These are phyloP conservation scores for Saccostrea echinata DNA, from an alignment of 1,140 invertebrate species.

Conservation along the genomic window DNA sequence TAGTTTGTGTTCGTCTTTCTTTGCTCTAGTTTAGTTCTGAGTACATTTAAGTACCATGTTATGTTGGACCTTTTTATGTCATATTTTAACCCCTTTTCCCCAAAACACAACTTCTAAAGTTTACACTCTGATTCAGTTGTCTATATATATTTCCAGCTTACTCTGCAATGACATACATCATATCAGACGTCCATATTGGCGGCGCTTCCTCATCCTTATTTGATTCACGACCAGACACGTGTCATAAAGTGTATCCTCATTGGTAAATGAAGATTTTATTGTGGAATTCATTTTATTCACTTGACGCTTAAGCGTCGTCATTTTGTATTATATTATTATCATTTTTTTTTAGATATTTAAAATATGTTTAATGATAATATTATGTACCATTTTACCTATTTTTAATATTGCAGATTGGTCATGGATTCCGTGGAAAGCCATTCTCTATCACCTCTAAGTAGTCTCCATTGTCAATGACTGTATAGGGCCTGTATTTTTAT, in stretches of 20 bases:
- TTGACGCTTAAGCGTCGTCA: background rate
- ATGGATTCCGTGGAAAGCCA: too few relatives aligned
- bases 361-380: too few relatives aligned
- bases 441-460: too few relatives aligned
- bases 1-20: background rate
- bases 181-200: slow-evolving; percentile 9
- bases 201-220: background rate
- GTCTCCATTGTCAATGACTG: too few relatives aligned
- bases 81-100: background rate
- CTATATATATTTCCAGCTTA: slow-evolving; percentile 1
- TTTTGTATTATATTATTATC: background rate
- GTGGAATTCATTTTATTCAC: background rate
- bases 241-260: background rate
- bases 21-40: background rate
- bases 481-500: too few relatives aligned
- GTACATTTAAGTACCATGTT: too few relatives aligned
- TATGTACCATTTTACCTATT: too few relatives aligned
- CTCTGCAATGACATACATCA: background rate
- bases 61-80: background rate
- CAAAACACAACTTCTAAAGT: background rate
- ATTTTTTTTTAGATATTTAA: too few relatives aligned
- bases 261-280: background rate
- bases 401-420: too few relatives aligned
- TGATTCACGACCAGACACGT: background rate
- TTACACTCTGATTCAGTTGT: background rate